These are phyloP conservation scores for Parasteatoda lunata DNA, from an alignment of 2,888 invertebrate species.

Conservation along the genomic window DNA sequence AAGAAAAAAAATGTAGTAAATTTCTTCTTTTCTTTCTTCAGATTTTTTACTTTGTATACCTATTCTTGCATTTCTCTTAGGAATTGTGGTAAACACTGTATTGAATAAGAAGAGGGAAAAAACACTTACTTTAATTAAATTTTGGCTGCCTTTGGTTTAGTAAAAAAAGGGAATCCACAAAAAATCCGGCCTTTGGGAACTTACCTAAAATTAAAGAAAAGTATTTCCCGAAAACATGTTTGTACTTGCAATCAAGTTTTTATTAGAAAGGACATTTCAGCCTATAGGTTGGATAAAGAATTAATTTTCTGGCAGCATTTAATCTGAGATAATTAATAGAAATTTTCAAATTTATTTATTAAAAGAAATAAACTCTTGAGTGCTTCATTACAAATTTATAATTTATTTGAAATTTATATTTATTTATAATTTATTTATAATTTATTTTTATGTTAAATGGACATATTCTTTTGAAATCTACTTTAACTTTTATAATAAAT, in stretches of 20 bases:
- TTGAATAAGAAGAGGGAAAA: slow-evolving; percentile 16
- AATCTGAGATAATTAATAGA: slow-evolving; percentile 22
- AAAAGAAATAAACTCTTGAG: background rate
- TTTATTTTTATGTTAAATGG: too few relatives aligned
- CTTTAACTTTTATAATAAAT: too few relatives aligned
- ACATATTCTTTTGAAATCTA: too few relatives aligned
- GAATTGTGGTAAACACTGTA: slow-evolving; percentile 47
- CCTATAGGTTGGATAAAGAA: background rate
- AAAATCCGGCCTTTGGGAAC: slow-evolving; percentile 19
- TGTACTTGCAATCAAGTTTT: slow-evolving; percentile 18
- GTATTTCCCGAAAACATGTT: background rate
- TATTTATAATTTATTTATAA: too few relatives aligned
- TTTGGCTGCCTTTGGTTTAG: slow-evolving; percentile 43
- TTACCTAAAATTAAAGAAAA: slow-evolving; percentile 37
- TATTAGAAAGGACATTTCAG: slow-evolving; percentile 17
- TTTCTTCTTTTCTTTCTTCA: slow-evolving; percentile 18
- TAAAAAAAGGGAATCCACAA: slow-evolving; percentile 1
- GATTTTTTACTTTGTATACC: slow-evolving; percentile 19
- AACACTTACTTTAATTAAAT: slow-evolving; percentile 67
- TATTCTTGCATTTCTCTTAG: slow-evolving; percentile 32
- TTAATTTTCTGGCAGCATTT: too few relatives aligned
- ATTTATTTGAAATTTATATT: too few relatives aligned
- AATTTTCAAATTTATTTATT: slow-evolving; percentile 8
- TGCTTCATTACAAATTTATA: background rate
- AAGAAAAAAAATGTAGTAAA: slow-evolving; percentile 3